Conservation (phyloP, 2,888 invertebrate genomes). For the Microdon myrmicae region DNA sequence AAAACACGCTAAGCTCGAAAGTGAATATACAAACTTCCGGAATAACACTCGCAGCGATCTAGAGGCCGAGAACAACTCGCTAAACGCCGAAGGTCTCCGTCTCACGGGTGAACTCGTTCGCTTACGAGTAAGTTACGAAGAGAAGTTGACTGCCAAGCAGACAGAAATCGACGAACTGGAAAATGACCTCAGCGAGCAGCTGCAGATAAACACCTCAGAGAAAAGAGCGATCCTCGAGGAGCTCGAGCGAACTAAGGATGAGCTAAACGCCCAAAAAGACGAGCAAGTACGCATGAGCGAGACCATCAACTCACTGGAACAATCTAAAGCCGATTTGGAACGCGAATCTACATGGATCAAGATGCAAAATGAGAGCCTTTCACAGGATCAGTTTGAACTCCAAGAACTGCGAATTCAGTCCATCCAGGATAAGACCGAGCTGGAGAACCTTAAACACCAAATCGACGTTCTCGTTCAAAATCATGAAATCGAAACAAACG, state of each 20-base stretch:
- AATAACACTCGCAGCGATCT: constrained; percentile 62
- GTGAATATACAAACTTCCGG: constrained; percentile 66
- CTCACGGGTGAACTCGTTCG: constrained; percentile 69
- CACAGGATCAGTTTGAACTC: constrained; percentile 63
- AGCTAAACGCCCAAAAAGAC: constrained; percentile 70
- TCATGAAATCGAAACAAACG: constrained; percentile 64
- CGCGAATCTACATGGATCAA: constrained; percentile 62
- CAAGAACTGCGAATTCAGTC: constrained; percentile 65
- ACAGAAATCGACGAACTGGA: constrained; percentile 69
- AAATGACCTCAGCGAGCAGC: constrained; percentile 67
- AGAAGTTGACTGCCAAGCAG: constrained; percentile 64
- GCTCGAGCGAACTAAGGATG: constrained; percentile 71
- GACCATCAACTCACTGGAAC: constrained; percentile 59
- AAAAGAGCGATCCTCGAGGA: constrained; percentile 69
- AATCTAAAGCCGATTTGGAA: constrained; percentile 59
- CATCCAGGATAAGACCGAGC: constrained; percentile 67
- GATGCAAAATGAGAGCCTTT: constrained; percentile 63
- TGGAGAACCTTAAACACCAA: constrained; percentile 64
- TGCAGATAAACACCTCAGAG: constrained; percentile 60
- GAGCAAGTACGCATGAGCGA: constrained; percentile 67
- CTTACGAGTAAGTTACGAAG: constrained; percentile 65
- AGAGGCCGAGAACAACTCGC: constrained; percentile 61
- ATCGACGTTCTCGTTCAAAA: constrained; percentile 63
- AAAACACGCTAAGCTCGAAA: constrained; percentile 65
- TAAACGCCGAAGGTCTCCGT: constrained; percentile 65